Evolutionary conservation across 2,113 vertebrate genomes (phyloP), one percentile per base, ranked within the genome.

Genomic region (Vireo altiloquus): DNA sequence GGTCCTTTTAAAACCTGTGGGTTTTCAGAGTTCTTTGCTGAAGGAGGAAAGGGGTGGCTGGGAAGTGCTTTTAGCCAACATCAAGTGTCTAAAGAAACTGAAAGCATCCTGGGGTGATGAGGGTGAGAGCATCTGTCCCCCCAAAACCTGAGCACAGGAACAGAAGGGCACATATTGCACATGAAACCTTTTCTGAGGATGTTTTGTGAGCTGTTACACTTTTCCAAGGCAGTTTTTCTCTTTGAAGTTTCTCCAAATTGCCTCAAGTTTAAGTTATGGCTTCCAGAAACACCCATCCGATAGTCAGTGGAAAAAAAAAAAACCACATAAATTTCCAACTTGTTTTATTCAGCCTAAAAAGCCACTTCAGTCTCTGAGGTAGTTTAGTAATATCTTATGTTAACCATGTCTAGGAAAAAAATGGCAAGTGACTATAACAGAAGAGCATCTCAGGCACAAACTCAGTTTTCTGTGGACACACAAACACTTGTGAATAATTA

Each of bases 321-420:
- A 42, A 42, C 6, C 50, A 44, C 18, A 17, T 28, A 4, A 16
- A 57, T 82, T 69, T 44, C 61, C 52, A 37, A 4, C 44, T 86
- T 63, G 35, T 86, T 90, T 81, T 47, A 20, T 44, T 75, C 77
- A 86, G 27, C 80, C 74, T 64, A 59, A 83, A 89, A 91, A 92
- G 59, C 47, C 77, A 35, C 89, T 94, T 76, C 66, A 76, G 86
- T 86, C 89, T 95, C 54, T 33, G 91, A 93, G 63, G 82, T 77
- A 92, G 89, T 93, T 93, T 33, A 97, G 97, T 98, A 98, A 98
- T 97, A 59, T 96, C 59, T 96, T 98, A 89, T 98, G 94, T 98
- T 98, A 95, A 98, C 98, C 98, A 92, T 87, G 96, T 98, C 93
- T 99, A 99, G 99, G 99, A 97, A 87, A 96, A 98, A 98, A 95